Evolutionary conservation across 2,888 invertebrate genomes (phyloP), one percentile per base, ranked within the genome.

Genomic region (Drosophila sordidula): DNA sequence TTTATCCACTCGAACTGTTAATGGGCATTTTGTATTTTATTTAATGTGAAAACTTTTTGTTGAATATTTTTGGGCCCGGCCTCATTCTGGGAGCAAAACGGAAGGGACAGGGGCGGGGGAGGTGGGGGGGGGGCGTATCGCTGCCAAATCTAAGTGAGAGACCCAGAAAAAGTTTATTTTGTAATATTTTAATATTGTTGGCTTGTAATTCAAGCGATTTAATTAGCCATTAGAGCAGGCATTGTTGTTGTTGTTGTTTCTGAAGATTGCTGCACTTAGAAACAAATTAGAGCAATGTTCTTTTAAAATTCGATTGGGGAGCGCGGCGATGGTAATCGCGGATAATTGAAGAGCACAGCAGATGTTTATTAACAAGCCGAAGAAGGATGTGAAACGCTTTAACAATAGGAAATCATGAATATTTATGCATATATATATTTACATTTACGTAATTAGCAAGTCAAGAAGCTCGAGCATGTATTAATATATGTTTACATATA

Each of bases 11-110:
- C 80, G 86, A 87, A 87, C 89, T 89, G 89, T 87, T 87, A 87
- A 87, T 87, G 89, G 89, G 83, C 80, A 88, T 89, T 89, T 87
- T 86, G 89, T 87, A 89, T 88, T 86, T 87, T 89, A 89, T 89
- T 87, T 89, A 87, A 87, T 87, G 89, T 87, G 89, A 87, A 87
- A 87, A 89, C 83, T 87, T 86, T 89, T 63, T 71, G 83, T 61
- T 86, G 66, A 70, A 83, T 75, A 86, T 86, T 87, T 80, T 82
- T 66, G 71, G 73, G 47, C 67, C 54, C 61, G 49, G 69, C 65
- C 70, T 67, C 75, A 55, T 62, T 44, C 26, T 16, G 39, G 41
- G 46, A 8, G 38, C 26, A 39, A 42, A 8, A 50, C 38, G 25
- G 36, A 5, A 14, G 16, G 6, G 44, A 26, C 4, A 6, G n/a